phyloP scores from a whole-genome alignment of 2,113 vertebrate species.

The Rhadina sibilatrix region DNA sequence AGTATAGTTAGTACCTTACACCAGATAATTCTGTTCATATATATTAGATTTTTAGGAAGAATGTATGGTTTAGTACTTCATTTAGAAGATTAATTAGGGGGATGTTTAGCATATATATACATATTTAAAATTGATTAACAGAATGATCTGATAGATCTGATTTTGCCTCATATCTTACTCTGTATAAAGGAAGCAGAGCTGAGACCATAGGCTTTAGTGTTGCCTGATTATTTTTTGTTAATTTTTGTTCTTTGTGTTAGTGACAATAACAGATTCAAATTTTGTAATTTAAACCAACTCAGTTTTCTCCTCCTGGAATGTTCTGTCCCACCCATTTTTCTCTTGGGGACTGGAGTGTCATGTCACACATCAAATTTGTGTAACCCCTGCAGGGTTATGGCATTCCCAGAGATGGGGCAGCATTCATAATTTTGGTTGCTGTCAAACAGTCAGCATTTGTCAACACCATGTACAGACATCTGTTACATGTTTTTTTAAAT shows the following conservation, averaged over 20 bases:
- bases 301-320: background rate
- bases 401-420: slow-evolving; percentile 20
- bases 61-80: background rate
- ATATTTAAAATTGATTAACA: background rate
- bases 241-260: background rate
- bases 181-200: background rate
- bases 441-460: background rate
- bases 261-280: background rate
- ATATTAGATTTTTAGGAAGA: background rate
- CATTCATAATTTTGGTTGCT: background rate
- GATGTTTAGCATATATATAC: background rate
- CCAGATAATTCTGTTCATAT: background rate
- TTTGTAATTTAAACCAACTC: background rate
- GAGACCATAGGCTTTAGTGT: background rate
- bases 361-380: background rate
- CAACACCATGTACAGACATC: background rate
- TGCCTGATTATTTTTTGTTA: background rate
- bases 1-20: background rate
- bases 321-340: slow-evolving; percentile 3
- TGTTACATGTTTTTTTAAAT: background rate
- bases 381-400: background rate
- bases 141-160: background rate
- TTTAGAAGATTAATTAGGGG: background rate
- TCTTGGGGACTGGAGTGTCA: background rate
- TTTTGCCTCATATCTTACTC: background rate